phyloP scores from a whole-genome alignment of 2,888 invertebrate species.

The Sepiola atlantica region DNA sequence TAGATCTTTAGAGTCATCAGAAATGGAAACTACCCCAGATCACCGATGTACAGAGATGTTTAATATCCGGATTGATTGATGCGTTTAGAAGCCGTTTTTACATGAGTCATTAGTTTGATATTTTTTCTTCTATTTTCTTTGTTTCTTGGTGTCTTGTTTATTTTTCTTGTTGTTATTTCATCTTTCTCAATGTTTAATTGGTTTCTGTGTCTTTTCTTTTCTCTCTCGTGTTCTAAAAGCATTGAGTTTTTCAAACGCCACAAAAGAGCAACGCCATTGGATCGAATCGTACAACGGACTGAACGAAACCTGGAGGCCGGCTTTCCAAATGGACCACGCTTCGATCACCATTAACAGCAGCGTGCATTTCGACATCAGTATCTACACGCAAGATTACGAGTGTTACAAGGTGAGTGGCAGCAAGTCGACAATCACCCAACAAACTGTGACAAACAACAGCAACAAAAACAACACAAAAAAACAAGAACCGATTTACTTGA shows the following conservation, averaged over 20 bases:
- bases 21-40: too few species aligned
- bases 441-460: too few species aligned
- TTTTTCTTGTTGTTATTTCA: neutral
- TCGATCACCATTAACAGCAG: conserved; percentile 65
- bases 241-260: neutral
- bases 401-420: conserved; percentile 61
- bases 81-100: too few species aligned
- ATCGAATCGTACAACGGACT: conserved; percentile 32
- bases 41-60: too few species aligned
- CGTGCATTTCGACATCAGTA: conserved; percentile 56
- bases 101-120: too few species aligned
- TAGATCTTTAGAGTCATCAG: too few species aligned
- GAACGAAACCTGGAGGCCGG: conserved; percentile 51
- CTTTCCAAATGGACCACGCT: conserved; percentile 59
- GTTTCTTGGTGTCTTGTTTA: neutral
- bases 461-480: too few species aligned
- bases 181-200: neutral
- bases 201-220: neutral
- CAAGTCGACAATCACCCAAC: neutral
- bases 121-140: too few species aligned
- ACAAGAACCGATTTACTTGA: too few species aligned
- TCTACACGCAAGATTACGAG: conserved; percentile 62
- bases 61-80: too few species aligned
- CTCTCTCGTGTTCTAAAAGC: neutral
- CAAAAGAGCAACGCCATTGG: conserved; percentile 38